These are phyloP conservation scores for Sicus ferrugineus DNA, from an alignment of 2,888 invertebrate species.

Conservation along the genomic window DNA sequence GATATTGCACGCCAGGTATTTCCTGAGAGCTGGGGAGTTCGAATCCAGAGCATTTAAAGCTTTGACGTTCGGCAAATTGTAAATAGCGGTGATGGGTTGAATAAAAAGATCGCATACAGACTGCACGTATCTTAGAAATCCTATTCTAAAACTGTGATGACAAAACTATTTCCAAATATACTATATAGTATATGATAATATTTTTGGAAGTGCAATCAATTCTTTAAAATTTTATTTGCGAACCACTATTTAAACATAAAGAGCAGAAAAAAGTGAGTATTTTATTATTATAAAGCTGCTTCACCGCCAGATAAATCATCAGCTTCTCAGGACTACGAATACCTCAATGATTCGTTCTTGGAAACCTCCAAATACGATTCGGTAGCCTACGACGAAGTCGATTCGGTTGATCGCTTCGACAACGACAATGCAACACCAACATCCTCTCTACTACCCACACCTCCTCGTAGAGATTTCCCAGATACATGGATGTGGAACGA, in stretches of 20 bases:
- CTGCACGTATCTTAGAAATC: no score
- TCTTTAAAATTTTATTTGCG: background rate
- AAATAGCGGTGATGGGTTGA: no score
- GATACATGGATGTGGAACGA: constrained; percentile 36
- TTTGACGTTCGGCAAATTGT: constrained; percentile 67
- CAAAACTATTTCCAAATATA: background rate
- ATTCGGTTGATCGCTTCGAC: constrained; percentile 39
- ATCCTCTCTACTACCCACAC: background rate
- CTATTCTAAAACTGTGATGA: background rate
- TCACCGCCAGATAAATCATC: background rate
- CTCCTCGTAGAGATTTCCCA: constrained; percentile 33
- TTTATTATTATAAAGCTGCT: no score
- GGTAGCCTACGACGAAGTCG: constrained; percentile 33
- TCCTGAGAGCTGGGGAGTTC: no score
- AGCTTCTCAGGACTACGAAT: constrained; percentile 1
- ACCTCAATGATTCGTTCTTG: background rate
- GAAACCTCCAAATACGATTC: constrained; percentile 4
- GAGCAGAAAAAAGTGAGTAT: no score
- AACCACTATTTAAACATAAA: background rate
- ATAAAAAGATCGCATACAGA: background rate
- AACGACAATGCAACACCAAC: constrained; percentile 20
- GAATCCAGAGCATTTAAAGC: no score
- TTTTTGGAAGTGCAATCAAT: no score
- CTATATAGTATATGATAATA: background rate
- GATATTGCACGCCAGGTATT: no score